Conservation (phyloP, 2,888 invertebrate species). For the Caenorhabditis zanzibari region DNA sequence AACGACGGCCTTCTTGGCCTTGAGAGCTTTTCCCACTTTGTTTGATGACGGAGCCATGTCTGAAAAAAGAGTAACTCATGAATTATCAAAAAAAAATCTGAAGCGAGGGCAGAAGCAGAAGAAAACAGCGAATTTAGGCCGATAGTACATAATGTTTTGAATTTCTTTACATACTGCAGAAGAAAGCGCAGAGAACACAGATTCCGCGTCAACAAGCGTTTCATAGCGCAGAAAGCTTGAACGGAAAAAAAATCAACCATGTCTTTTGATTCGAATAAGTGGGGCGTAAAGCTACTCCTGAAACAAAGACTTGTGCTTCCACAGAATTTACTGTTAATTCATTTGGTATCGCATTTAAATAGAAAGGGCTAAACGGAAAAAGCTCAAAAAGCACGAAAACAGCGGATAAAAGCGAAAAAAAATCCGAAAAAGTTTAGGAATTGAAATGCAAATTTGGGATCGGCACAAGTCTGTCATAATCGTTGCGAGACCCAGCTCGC, state of each 20-base stretch:
- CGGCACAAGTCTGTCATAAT: not conserved
- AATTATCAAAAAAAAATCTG: not conserved
- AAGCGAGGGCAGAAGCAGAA: not conserved
- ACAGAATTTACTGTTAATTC: too few species aligned
- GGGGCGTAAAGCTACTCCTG: too few species aligned
- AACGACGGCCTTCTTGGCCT: conserved; percentile 82
- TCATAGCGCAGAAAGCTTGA: not conserved
- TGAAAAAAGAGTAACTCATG: not conserved
- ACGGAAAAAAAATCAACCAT: too few species aligned
- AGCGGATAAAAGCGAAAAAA: conserved; percentile 21
- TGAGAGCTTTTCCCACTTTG: conserved; percentile 80
- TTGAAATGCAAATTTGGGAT: conserved; percentile 29
- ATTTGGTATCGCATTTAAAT: too few species aligned
- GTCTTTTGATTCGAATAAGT: too few species aligned
- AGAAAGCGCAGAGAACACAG: conserved; percentile 1
- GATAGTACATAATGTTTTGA: not conserved
- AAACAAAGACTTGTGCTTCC: not conserved
- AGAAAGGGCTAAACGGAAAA: too few species aligned
- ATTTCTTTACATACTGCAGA: not conserved
- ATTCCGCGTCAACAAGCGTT: not conserved
- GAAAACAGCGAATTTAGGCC: conserved; percentile 40
- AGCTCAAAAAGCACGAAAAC: conserved; percentile 9
- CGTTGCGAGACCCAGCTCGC: conserved; percentile 15
- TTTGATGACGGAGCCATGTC: conserved; percentile 75
- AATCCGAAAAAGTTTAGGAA: conserved; percentile 40